Conservation (phyloP, 2,888 invertebrate species). For the Microchrysa polita region DNA sequence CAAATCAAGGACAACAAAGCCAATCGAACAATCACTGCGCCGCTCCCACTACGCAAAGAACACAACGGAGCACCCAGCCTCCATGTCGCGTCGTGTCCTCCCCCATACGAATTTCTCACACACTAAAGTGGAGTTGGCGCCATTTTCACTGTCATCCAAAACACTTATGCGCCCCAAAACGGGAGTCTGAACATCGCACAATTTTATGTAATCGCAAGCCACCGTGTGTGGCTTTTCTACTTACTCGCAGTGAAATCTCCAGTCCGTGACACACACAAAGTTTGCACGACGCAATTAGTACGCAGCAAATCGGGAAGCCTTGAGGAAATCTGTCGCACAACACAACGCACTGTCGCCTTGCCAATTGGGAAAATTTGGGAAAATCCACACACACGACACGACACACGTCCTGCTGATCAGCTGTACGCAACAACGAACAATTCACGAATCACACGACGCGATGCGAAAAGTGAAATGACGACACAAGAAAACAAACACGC, state of each 20-base stretch:
- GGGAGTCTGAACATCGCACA: neutral
- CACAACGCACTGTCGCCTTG: neutral
- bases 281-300: too few relatives aligned
- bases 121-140: conserved; percentile 34
- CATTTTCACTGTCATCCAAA: conserved; percentile 39
- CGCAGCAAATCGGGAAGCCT: neutral
- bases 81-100: conserved; percentile 12
- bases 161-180: neutral
- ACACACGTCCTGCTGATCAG: conserved; percentile 36
- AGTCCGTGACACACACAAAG: too few relatives aligned
- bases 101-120: neutral
- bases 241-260: too few relatives aligned
- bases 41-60: neutral
- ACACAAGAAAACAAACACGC: neutral
- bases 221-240: too few relatives aligned
- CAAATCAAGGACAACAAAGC: neutral
- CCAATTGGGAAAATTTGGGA: neutral
- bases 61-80: neutral
- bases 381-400: neutral
- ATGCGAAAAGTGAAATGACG: neutral
- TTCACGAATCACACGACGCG: neutral
- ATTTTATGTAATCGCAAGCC: neutral
- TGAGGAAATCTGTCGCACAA: neutral
- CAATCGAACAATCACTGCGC: too few relatives aligned
- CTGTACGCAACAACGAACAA: conserved; percentile 25